Evolutionary conservation across 2,888 invertebrate genomes (phyloP).

Genomic region (Agelastica alni): DNA sequence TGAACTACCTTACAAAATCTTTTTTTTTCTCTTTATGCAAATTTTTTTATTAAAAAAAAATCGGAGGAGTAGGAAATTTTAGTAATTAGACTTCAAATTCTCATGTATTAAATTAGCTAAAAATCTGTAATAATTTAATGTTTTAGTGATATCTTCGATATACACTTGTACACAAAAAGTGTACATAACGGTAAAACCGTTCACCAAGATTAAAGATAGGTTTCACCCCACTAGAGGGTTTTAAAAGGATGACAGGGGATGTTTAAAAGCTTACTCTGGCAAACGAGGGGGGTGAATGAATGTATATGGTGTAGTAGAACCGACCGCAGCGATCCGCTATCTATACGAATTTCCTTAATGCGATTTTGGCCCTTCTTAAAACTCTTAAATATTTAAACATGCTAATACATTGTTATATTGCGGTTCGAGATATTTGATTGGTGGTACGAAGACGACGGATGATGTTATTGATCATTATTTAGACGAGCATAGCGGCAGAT

Average conservation of each 20-base stretch:
- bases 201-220: conserved; percentile 40
- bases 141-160: conserved; percentile 7
- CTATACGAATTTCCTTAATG: conserved; percentile 32
- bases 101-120: too few relatives aligned
- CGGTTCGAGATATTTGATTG: background rate
- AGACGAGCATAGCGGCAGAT: too few relatives aligned
- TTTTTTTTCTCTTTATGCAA: too few relatives aligned
- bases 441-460: background rate
- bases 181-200: conserved; percentile 23
- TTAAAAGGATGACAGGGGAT: conserved; percentile 32
- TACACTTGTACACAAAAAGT: conserved; percentile 13
- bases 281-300: conserved; percentile 31
- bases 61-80: too few relatives aligned
- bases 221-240: conserved; percentile 37
- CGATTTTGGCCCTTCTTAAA: conserved; percentile 33
- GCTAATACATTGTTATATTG: conserved; percentile 22
- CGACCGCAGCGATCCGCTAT: conserved; percentile 31
- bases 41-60: too few relatives aligned
- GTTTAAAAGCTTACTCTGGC: conserved; percentile 34
- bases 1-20: too few relatives aligned
- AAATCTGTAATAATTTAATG: conserved; percentile 3
- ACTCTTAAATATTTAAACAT: conserved; percentile 32
- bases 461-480: too few relatives aligned
- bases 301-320: conserved; percentile 22
- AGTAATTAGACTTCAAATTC: too few relatives aligned